Base-by-base conservation (phyloP, 2,888 invertebrate species). In the Buathra laborator region DNA sequence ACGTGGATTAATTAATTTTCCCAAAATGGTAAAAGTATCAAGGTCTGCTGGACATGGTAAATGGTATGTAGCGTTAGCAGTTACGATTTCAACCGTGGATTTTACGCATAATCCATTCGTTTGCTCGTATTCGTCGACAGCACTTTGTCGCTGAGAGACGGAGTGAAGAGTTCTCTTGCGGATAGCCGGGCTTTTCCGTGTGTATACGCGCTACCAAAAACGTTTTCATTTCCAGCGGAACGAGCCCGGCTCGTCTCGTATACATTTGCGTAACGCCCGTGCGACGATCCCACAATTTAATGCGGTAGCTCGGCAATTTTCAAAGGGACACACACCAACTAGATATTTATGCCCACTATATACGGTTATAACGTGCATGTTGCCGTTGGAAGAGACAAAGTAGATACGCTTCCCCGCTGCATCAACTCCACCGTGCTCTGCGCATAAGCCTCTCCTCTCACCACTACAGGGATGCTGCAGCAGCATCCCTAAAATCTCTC, bases 191-290 rank as follows among this genome's bases (percentile, higher is more conserved):
- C 62, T n/a, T 32, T 32, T 32, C 32, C 62, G 32, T 24, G 14
- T 19, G 43, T 24, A 59, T n/a, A 12, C 16, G 19, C 48, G 19
- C 9, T 9, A 79, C 78, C n/a, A 70, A 79, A 70, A 79, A 70
- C 78, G 48, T 79, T 79, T 79, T 79, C 59, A 79, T 79, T 79
- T 79, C 78, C 78, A 59, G 62, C 64, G 48, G 78, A 79, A 62
- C 48, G 78, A 79, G 56, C 70, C 43, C 48, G n/a, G 14, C 51
- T 48, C 78, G 44, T 37, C 5, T 44, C 14, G 16, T 32, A 56
- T 62, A 66, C 51, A 72, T 80, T 80, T 72, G 64, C 64, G 59
- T 64, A 51, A 71, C 72, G 79, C 71, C 62, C n/a, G 72, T 43
- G 51, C 53, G 79, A 56, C 66, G 24, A 72, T 72, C 64, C 62